Evolutionary conservation across 2,113 vertebrate species (phyloP), one percentile per base, ranked within the genome.

Genomic region (Naja naja): DNA sequence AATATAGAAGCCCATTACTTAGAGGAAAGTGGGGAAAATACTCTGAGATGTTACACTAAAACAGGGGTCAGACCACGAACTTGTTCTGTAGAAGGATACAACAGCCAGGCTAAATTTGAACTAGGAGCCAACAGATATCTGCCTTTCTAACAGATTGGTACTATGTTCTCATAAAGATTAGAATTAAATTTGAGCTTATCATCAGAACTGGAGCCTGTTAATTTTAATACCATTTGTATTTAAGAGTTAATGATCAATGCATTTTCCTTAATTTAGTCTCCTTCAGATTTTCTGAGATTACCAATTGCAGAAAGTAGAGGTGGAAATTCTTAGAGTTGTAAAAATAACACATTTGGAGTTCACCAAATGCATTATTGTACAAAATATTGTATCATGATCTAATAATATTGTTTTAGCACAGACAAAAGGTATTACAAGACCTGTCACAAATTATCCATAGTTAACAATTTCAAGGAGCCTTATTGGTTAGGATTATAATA

Each of bases 1-100:
- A 64, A 53, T 88, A 69, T 92, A 94, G 34, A 91, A 94, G 43
- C 5, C 34, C 58, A 12, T 4, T 49, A 6, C 54, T 91, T 92
- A 92, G 93, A 94, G 64, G 69, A 43, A 43, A 64, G 27, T 69
- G 2, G 16, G 16, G 18, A 52, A 74, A 90, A 52, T 27, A 47
- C 64, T 47, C 89, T 69, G 16, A 64, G 89, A 58, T 90, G 27
- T 69, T 64, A 90, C 14, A n/a, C 20, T 45, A 64, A 60, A 90
- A 47, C 45, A 69, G 25, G 39, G 55, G 43, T 45, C 88, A 58
- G 12, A 89, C 14, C 16, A 34, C 47, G 54, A 89, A 23, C 58
- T 89, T 39, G 64, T 69, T 69, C 30, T n/a, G 30, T 16, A 45
- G 88, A 56, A 89, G 16, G 43, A 11, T 30, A 52, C 23, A 87